Conservation (phyloP, 2,888 invertebrate genomes). For the Ceraclea dissimilis region DNA sequence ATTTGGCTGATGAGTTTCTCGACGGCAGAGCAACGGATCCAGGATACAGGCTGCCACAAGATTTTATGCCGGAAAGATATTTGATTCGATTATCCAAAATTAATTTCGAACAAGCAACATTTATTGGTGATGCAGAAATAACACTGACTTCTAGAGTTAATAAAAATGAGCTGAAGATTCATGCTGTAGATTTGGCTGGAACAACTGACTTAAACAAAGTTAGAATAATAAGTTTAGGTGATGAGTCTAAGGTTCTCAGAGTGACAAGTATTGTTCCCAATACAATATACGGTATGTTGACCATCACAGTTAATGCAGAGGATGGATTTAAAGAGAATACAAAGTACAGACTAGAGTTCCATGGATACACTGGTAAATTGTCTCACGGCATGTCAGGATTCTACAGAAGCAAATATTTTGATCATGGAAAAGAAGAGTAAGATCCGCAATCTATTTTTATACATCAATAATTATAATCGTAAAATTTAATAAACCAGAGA, state of each 20-base stretch:
- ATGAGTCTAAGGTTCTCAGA: background rate
- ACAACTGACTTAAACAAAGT: background rate
- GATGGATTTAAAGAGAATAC: background rate
- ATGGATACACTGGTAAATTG: background rate
- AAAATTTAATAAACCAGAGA: too few species aligned
- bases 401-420: slow-evolving; percentile 52
- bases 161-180: background rate
- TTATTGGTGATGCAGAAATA: background rate
- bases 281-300: background rate
- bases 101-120: background rate
- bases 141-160: too few species aligned
- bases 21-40: background rate
- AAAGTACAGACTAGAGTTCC: background rate
- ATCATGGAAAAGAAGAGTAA: slow-evolving; percentile 46
- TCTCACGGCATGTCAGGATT: slow-evolving; percentile 48
- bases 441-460: too few species aligned
- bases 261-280: background rate
- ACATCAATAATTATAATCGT: too few species aligned
- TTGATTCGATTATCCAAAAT: background rate
- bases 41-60: background rate
- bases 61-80: background rate
- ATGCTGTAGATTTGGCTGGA: background rate
- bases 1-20: too few species aligned
- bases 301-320: background rate
- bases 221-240: background rate